A percentile compares a stretch with the other conserved stretches of the same genome.
These are phyloP conservation scores for Polypedilum vanderplanki DNA, from an alignment of 1,140 invertebrate genomes.

Conservation along the genomic window DNA sequence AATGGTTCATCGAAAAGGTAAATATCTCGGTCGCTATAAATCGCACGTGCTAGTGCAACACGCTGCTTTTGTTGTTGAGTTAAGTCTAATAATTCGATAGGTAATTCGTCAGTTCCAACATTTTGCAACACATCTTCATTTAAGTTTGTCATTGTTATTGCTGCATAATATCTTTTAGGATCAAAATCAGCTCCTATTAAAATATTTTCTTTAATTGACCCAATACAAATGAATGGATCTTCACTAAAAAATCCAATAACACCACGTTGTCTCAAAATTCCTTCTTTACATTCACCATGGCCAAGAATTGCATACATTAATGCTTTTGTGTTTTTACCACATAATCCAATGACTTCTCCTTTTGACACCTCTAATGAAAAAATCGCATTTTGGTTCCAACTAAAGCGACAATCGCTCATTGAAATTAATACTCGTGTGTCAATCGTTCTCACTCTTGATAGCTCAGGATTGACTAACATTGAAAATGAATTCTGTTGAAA, in stretches of 20 bases:
- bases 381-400: conserved; percentile 11
- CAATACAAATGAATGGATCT: conserved; percentile 55
- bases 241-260: conserved; percentile 53
- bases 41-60: conserved; percentile 52
- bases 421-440: neutral
- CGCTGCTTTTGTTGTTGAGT: conserved; percentile 52
- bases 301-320: conserved; percentile 54
- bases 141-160: conserved; percentile 2
- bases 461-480: neutral
- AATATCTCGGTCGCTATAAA: conserved; percentile 50
- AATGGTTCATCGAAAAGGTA: conserved; percentile 51
- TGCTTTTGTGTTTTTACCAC: conserved; percentile 56
- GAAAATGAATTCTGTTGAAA: neutral
- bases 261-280: conserved; percentile 48
- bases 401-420: neutral
- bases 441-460: neutral
- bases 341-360: conserved; percentile 54
- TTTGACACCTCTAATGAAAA: conserved; percentile 32
- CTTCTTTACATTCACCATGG: conserved; percentile 52
- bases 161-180: conserved; percentile 36
- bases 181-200: conserved; percentile 49
- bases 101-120: neutral
- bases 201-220: conserved; percentile 58
- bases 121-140: conserved; percentile 14
- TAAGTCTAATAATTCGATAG: conserved; percentile 41